Evolutionary conservation across 1,140 invertebrate species (phyloP), one percentile per base, ranked within the genome.

Genomic region (Reticulitermes speratus): DNA sequence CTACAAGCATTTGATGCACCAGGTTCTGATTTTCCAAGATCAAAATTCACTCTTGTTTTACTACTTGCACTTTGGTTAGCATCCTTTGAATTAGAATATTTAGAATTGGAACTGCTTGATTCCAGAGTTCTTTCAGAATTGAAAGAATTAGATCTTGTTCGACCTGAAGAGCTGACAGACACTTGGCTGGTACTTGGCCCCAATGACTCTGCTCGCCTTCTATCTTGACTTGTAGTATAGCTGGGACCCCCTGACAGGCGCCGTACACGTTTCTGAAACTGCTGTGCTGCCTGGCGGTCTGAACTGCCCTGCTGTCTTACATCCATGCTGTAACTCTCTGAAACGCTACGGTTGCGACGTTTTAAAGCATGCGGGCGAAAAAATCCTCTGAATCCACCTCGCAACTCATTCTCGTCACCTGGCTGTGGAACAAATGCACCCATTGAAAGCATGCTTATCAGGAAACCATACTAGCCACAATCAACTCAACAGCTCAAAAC

Each of bases 261-360:
- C 16, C 91, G 90, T 11, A 91, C 88, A 44, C 91, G 89, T 69
- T 89, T 90, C 21, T 87, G 89, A 2, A 89, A 86, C 8, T 89
- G 90, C 1, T 90, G 86, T 89, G 90, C 59, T 90, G 89, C 86
- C 92, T 90, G 48, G 91, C 92, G 45, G 6, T 75, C 65, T 89
- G 89, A 85, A 85, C 88, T 84, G 89, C 88, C 38, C 86, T 82
- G 84, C 81, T 55, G 87, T 81, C 86, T 87, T 87, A 84, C 89
- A 89, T 90, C 89, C 30, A 88, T 90, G 25, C 90, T 90, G 0
- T 90, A 91, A 55, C 93, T 94, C 87, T 94, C 94, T 0, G 94
- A 94, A 2, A 94, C 92, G 85, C 93, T 94, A 84, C 94, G 92
- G 88, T 93, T 92, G n/a, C 93, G 91, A 75, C 92, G 90, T 45